A percentile compares a stretch with the other conserved stretches of the same genome.
phyloP scores from a whole-genome alignment of 37 sponge, comb jelly and placozoan species.

The Agelas oroides region DNA sequence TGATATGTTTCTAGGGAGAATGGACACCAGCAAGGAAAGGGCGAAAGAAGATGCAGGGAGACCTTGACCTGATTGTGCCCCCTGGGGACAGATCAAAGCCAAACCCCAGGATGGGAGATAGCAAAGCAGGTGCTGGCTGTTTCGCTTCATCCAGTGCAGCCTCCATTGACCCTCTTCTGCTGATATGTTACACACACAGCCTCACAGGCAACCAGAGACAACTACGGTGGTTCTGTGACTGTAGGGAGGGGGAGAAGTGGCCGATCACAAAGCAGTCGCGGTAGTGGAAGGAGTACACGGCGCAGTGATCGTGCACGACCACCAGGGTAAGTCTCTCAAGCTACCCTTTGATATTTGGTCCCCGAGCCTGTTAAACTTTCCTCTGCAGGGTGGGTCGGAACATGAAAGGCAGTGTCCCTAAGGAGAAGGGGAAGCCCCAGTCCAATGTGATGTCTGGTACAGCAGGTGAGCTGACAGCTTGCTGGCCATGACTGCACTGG shows the following conservation, averaged over 20 bases:
- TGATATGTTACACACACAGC: neutral
- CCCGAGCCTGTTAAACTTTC: no score
- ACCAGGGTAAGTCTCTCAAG: no score
- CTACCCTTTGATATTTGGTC: no score
- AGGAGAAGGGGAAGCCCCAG: neutral
- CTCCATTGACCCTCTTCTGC: neutral
- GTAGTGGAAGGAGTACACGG: no score
- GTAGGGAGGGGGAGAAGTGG: conserved; percentile 8
- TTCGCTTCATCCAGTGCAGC: neutral
- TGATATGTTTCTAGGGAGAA: conserved; percentile 17
- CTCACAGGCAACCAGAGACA: conserved; percentile 17
- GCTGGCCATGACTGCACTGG: no score
- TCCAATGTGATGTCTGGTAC: neutral
- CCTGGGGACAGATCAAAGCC: conserved; percentile 21
- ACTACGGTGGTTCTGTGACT: conserved; percentile 45
- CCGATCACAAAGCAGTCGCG: no score
- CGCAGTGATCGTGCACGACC: no score
- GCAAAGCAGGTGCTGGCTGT: conserved; percentile 27
- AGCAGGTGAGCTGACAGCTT: no score
- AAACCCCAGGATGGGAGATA: neutral
- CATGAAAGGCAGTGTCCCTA: no score
- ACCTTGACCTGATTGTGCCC: conserved; percentile 13
- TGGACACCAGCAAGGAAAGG: conserved; percentile 49
- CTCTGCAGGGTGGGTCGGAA: no score
- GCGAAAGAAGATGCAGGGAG: conserved; percentile 14